phyloP scores from a whole-genome alignment of 2,113 vertebrate species.

The Sinocyclocheilus grahami region DNA sequence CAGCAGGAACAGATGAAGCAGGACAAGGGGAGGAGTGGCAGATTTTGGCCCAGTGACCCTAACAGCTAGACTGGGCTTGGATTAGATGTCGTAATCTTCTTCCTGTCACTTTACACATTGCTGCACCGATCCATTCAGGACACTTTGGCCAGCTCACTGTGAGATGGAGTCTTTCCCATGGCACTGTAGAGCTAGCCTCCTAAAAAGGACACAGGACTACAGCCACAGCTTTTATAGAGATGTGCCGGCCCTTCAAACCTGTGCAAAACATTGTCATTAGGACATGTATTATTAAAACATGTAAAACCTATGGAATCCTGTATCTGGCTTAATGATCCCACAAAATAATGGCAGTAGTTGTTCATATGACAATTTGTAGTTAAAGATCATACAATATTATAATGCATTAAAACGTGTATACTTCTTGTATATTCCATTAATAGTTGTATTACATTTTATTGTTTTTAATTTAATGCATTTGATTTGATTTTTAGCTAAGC shows the following conservation, averaged over 20 bases:
- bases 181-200: background rate
- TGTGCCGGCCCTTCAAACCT: background rate
- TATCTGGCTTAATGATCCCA: too few relatives aligned
- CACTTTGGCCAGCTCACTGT: constrained; percentile 60
- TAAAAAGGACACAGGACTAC: constrained; percentile 21
- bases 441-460: background rate
- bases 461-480: background rate
- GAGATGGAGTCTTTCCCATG: constrained; percentile 23
- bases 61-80: constrained; percentile 74
- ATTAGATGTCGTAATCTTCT: constrained; percentile 81
- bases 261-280: background rate
- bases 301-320: background rate
- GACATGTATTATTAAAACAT: background rate
- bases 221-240: background rate
- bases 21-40: constrained; percentile 58
- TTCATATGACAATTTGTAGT: background rate
- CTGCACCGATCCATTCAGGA: constrained; percentile 68
- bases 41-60: constrained; percentile 75
- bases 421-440: too few relatives aligned
- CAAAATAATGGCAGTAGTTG: background rate
- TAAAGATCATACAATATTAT: background rate
- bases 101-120: constrained; percentile 78
- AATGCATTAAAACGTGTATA: too few relatives aligned
- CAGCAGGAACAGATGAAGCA: constrained; percentile 78
- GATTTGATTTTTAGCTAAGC: background rate